Conservation (phyloP, 1,140 invertebrate genomes). For the Diorhabda carinulata region DNA sequence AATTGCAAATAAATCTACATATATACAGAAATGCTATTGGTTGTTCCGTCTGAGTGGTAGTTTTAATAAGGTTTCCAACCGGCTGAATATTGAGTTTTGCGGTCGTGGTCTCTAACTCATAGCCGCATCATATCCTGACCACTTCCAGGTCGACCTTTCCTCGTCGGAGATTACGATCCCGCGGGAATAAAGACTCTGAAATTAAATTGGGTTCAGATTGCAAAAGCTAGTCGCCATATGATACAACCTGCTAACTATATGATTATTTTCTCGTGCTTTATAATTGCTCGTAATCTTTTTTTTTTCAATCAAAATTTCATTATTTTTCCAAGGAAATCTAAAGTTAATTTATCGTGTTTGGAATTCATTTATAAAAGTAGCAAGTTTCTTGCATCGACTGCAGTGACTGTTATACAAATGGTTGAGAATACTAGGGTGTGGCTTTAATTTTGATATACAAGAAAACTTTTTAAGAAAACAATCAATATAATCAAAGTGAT, state of each 20-base stretch:
- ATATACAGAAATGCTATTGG: conserved; percentile 13
- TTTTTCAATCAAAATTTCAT: neutral
- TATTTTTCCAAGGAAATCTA: no score
- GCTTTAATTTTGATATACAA: no score
- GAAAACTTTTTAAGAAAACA: no score
- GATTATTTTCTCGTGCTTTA: conserved; percentile 14
- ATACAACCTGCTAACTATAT: conserved; percentile 12
- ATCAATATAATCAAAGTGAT: no score
- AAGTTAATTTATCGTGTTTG: no score
- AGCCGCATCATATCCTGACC: conserved; percentile 39
- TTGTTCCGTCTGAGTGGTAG: conserved; percentile 40
- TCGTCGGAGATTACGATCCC: conserved; percentile 43
- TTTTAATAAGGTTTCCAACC: conserved; percentile 48
- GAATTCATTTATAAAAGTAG: no score
- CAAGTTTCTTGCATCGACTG: no score
- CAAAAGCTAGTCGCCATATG: conserved; percentile 21
- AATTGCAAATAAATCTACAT: conserved; percentile 22
- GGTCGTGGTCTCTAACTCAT: conserved; percentile 31
- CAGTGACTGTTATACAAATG: no score
- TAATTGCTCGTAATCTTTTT: conserved; percentile 16
- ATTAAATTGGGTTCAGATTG: conserved; percentile 48
- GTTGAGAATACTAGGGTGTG: no score
- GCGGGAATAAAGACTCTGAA: conserved; percentile 36
- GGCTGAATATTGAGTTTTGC: conserved; percentile 48
- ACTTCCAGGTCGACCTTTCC: conserved; percentile 45